phyloP scores from a whole-genome alignment of 2,797 vertebrate species.

The Hydrophis major region DNA sequence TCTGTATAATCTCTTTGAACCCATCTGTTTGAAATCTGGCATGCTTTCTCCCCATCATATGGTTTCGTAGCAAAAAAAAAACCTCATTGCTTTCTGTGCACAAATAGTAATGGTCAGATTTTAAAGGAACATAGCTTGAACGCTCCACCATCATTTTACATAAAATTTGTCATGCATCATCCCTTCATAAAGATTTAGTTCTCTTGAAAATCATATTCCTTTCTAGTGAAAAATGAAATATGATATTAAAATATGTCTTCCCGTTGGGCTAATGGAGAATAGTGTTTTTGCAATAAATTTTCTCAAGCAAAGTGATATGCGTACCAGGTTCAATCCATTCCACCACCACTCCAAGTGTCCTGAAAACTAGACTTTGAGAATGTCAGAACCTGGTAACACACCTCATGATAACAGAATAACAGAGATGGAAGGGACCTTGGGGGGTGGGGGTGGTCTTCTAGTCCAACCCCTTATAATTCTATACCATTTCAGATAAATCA shows the following conservation, averaged over 20 bases:
- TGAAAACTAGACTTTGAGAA: background rate
- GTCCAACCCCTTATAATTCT: background rate
- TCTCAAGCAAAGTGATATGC: background rate
- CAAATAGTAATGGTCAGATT: background rate
- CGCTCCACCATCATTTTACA: background rate
- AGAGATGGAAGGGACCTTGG: background rate
- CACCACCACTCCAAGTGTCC: fast-evolving
- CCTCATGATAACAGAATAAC: background rate
- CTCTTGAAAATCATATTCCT: background rate
- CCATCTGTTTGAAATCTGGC: background rate
- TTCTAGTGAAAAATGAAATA: background rate
- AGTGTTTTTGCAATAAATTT: background rate
- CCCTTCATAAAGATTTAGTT: background rate
- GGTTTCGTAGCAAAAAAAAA: background rate
- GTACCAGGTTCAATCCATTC: background rate
- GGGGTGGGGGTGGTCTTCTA: background rate
- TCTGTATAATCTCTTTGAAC: background rate
- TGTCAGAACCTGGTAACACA: background rate
- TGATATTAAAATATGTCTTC: background rate
- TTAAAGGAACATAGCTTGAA: background rate
- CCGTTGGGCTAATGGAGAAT: background rate
- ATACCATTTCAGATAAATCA: background rate
- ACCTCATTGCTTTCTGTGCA: background rate
- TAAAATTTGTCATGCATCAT: background rate
- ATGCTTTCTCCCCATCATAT: background rate